Conservation (phyloP, 2,888 invertebrate genomes). For the Eristalis pertinax region DNA sequence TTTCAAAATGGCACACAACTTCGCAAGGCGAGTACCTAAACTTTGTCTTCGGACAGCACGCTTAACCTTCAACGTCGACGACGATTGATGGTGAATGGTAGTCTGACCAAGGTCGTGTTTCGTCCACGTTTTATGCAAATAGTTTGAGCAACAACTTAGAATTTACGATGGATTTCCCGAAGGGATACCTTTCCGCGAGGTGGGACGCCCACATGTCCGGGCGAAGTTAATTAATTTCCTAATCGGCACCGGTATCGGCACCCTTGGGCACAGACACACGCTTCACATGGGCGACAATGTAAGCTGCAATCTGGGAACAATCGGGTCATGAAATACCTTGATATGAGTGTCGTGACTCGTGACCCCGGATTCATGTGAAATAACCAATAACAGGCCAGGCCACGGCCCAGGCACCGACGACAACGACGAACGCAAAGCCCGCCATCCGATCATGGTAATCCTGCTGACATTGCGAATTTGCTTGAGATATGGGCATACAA, state of each 20-base stretch:
- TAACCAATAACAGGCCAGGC: slow-evolving; percentile 10
- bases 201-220: not conserved
- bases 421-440: too few species aligned
- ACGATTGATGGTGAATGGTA: not conserved
- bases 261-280: too few species aligned
- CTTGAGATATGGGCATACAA: slow-evolving; percentile 63
- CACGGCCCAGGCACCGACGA: too few species aligned
- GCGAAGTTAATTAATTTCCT: not conserved
- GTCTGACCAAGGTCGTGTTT: not conserved
- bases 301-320: not conserved
- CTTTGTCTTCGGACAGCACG: not conserved
- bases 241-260: not conserved
- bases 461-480: slow-evolving; percentile 68
- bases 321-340: not conserved
- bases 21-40: not conserved
- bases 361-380: slow-evolving; percentile 3
- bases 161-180: not conserved
- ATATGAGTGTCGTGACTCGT: not conserved
- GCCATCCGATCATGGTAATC: slow-evolving; percentile 64
- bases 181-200: not conserved
- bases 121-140: too few species aligned
- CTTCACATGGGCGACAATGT: not conserved
- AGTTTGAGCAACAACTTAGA: not conserved
- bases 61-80: not conserved
- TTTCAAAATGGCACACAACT: not conserved